These are phyloP conservation scores for Poeciliopsis presidionis DNA, from an alignment of 2,797 vertebrate genomes.

Conservation along the genomic window DNA sequence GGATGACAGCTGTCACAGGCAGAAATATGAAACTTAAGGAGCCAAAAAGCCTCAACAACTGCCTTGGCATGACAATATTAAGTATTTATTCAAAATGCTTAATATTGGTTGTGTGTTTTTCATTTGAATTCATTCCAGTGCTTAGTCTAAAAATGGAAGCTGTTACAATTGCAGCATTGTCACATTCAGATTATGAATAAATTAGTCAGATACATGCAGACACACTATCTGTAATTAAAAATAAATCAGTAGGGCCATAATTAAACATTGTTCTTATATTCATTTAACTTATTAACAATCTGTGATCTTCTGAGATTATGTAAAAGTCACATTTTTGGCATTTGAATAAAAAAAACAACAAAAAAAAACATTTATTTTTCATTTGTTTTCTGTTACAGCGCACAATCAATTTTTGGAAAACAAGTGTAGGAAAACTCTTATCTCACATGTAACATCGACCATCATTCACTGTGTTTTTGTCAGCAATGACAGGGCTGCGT, in stretches of 20 bases:
- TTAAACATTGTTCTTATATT: not conserved
- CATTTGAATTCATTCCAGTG: conserved; percentile 1
- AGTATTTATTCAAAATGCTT: not conserved
- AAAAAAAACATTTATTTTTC: not conserved
- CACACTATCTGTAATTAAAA: not conserved
- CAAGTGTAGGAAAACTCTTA: conserved; percentile 18
- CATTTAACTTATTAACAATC: not conserved
- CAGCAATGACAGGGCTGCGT: conserved; percentile 22
- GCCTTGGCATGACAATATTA: conserved; percentile 8
- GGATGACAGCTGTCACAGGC: conserved; percentile 34
- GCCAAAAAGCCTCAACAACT: conserved; percentile 18
- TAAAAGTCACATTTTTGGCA: not conserved
- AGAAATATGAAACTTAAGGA: conserved; percentile 11
- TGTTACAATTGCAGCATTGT: not conserved
- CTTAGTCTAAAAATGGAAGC: not conserved
- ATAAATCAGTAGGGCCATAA: not conserved
- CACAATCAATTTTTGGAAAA: not conserved
- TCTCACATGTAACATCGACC: conserved; percentile 5
- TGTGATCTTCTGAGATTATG: not conserved
- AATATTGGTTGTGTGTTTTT: not conserved
- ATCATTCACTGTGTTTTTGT: conserved; percentile 44
- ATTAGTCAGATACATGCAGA: conserved; percentile 1
- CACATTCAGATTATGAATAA: conserved; percentile 1
- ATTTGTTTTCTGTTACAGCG: not conserved
- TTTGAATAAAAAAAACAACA: not conserved